phyloP scores from a whole-genome alignment of 2,888 invertebrate genomes.

The Agrenia bidenticulata region DNA sequence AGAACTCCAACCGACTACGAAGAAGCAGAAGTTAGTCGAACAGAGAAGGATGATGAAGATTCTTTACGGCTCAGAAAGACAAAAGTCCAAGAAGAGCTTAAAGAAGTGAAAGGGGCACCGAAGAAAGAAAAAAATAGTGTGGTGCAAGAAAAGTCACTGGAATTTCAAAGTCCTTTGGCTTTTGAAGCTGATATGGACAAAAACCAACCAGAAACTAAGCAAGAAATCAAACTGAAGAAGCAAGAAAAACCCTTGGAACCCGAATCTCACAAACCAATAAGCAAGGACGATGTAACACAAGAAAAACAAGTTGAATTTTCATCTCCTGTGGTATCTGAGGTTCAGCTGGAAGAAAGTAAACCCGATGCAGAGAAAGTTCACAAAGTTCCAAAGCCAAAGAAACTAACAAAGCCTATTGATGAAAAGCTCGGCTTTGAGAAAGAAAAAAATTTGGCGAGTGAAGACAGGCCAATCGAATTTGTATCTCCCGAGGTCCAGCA shows the following conservation, averaged over 20 bases:
- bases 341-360: not conserved
- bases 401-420: not conserved
- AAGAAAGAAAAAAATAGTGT: not conserved
- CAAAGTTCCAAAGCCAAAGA: not conserved
- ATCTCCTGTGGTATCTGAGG: not conserved
- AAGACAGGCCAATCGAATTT: not conserved
- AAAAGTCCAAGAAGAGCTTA: not conserved
- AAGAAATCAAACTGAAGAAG: not conserved
- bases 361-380: not conserved
- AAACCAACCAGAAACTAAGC: not conserved
- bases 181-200: not conserved
- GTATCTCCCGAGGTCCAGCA: conserved; percentile 1
- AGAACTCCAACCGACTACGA: not conserved
- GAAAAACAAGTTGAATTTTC: not conserved
- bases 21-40: not conserved
- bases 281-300: not conserved
- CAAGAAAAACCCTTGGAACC: too few relatives aligned
- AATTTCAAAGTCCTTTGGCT: not conserved
- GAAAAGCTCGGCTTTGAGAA: not conserved
- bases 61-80: not conserved
- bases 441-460: not conserved
- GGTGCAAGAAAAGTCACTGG: not conserved
- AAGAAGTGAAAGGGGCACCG: not conserved
- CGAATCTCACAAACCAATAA: too few relatives aligned
- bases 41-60: not conserved